Base-by-base conservation (phyloP, 2,888 invertebrate genomes). In the Synergus gifuensis region DNA sequence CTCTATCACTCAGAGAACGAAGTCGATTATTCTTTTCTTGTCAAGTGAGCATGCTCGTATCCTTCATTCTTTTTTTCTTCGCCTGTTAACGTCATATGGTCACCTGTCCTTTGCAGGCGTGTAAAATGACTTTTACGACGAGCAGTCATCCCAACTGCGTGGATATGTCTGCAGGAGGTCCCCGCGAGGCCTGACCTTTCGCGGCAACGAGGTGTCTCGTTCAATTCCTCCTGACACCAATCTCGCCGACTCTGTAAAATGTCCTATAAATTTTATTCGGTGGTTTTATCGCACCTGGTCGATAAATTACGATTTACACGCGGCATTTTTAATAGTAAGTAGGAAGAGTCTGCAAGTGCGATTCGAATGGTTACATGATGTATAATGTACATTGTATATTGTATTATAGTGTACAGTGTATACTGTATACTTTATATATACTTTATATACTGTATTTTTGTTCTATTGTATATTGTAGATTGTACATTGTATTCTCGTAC, bases 121-220 rank as follows among this genome's bases (percentile, higher is more conserved):
- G 89, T 89, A 88, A 89, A 90, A 89, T 88, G 89, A 90, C 90
- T 90, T 91, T 91, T 91, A 91, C 90, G 91, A 91, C 86, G 87
- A 86, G 87, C 88, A 86, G 85, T 84, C 85, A 84, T 87, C 86
- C 86, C 82, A 87, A 83, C 84, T 86, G 86, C 88, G 84, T 87
- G 85, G 85, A 85, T 84, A 84, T 82, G 88, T 90, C 91, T 89
- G 81, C 89, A 87, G 88, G 89, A 90, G 90, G 89, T 88, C 88
- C 82, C 79, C 79, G 83, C 83, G 80, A 82, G 82, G 82, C 80
- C 84, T 85, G 86, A 88, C 87, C 87, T 87, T 86, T 85, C 80
- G 84, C 82, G 83, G 85, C 88, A 89, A 90, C 88, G 88, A 89
- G 89, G 88, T 90, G 90, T 91, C 90, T 89, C 89, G 88, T 89